Conservation (phyloP, 2,113 vertebrate genomes). For the Pseudopipra pipra region DNA sequence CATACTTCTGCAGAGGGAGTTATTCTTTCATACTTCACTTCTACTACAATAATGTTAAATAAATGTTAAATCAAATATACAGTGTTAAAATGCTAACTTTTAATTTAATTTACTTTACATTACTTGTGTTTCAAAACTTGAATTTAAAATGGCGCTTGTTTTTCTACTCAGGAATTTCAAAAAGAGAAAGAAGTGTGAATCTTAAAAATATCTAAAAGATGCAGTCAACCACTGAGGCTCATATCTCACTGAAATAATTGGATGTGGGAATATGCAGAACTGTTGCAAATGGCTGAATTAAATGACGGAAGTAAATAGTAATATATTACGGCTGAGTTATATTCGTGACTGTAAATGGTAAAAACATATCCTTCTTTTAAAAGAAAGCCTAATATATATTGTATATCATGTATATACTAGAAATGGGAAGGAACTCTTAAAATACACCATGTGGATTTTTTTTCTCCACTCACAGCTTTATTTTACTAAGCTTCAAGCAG, state of each 20-base stretch:
- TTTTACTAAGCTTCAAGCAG: not conserved
- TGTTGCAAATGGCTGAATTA: not conserved
- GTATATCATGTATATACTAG: not conserved
- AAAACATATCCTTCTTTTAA: not conserved
- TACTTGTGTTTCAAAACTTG: not conserved
- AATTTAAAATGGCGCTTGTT: not conserved
- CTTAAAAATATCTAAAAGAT: not conserved
- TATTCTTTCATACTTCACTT: not conserved
- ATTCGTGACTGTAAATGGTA: not conserved
- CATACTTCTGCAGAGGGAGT: not conserved
- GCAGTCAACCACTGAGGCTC: not conserved
- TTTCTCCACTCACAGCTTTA: not conserved
- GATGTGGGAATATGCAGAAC: not conserved
- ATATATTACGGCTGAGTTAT: not conserved
- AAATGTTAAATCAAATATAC: not conserved
- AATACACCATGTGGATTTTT: not conserved
- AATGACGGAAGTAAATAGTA: not conserved
- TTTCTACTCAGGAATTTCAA: not conserved
- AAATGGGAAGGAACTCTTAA: conserved; percentile 16
- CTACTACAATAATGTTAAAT: not conserved
- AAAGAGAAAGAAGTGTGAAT: not conserved
- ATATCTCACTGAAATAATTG: not conserved
- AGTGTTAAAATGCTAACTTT: not conserved
- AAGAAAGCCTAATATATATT: not conserved
- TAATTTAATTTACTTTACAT: not conserved